phyloP scores from a whole-genome alignment of 2,113 vertebrate species.

The Zosterops hypoxanthus region DNA sequence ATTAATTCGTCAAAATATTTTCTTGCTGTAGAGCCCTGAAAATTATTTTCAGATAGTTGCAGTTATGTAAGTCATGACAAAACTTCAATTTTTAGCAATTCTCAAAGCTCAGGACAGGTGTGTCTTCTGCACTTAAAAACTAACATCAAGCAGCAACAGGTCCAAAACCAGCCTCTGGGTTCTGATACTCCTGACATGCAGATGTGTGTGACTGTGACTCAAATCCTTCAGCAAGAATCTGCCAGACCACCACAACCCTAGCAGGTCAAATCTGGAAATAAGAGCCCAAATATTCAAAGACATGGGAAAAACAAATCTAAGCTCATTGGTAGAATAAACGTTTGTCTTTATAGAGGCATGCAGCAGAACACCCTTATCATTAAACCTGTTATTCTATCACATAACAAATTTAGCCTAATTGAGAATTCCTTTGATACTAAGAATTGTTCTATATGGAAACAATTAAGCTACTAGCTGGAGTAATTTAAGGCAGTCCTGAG shows the following conservation, averaged over 20 bases:
- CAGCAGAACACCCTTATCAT: slow-evolving; percentile 36
- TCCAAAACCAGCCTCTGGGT: not conserved
- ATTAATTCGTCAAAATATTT: not conserved
- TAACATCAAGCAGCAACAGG: not conserved
- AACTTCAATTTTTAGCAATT: not conserved
- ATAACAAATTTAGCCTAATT: slow-evolving; percentile 18
- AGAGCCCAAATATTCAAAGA: not conserved
- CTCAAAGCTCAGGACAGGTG: not conserved
- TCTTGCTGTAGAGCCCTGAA: not conserved
- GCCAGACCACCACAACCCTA: not conserved
- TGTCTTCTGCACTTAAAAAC: not conserved
- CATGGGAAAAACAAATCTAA: not conserved
- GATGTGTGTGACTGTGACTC: not conserved
- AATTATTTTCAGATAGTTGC: not conserved
- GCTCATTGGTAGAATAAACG: not conserved
- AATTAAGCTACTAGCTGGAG: slow-evolving; percentile 30
- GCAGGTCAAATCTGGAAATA: not conserved
- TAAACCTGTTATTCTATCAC: slow-evolving; percentile 29
- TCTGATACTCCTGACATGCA: not conserved
- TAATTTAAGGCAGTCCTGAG: slow-evolving; percentile 28
- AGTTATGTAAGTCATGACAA: not conserved
- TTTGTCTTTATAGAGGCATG: not conserved
- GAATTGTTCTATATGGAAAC: slow-evolving; percentile 34
- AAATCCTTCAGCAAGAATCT: not conserved
- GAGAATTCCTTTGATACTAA: slow-evolving; percentile 35